Base-by-base conservation (phyloP, 2,113 vertebrate genomes). In the Silurus asotus region DNA sequence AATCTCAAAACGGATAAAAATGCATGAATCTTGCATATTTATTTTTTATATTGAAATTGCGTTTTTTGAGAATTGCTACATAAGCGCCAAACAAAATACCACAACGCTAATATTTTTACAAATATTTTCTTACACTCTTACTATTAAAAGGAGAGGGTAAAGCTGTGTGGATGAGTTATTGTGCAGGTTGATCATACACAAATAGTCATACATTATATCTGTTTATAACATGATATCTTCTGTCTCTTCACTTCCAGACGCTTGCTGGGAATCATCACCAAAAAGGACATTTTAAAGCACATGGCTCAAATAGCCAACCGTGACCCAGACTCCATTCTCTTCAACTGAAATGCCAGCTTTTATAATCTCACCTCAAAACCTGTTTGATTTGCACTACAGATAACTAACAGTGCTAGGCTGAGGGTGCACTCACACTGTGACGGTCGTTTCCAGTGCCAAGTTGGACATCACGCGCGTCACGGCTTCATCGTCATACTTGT, bases 221-320 rank as follows among this genome's bases (percentile, higher is more conserved):
- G 37, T 37, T 37, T 37, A 37, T 37, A 37, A 37, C 37, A 37
- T 37, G 37, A 37, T 37, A 37, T 37, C 20, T 45, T 61, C 4
- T 85, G 19, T 7, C 25, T 56, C 11, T 87, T 81, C 14, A 19
- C 7, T 58, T 92, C 5, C 89, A 97, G 96, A 91, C 94, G 96
- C 80, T 91, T 97, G n/a, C 93, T 97, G 55, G 96, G 96, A 58
- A 97, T 97, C 91, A 96, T 97, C 81, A 97, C 96, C 88, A 97
- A 97, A 88, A 97, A 97, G 91, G 96, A 97, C 20, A 96, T 97
- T 64, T 88, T 97, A 70, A 97, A 97, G 91, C 96, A 97, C 91
- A 96, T 97, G 91, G 96, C 96, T 88, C 96, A 97, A 90, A 94
- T 97, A 94, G 96, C 96, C 1, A 97, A 97, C 93, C 95, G 96